phyloP scores from a whole-genome alignment of 2,113 vertebrate species.

The Prolemur simus region DNA sequence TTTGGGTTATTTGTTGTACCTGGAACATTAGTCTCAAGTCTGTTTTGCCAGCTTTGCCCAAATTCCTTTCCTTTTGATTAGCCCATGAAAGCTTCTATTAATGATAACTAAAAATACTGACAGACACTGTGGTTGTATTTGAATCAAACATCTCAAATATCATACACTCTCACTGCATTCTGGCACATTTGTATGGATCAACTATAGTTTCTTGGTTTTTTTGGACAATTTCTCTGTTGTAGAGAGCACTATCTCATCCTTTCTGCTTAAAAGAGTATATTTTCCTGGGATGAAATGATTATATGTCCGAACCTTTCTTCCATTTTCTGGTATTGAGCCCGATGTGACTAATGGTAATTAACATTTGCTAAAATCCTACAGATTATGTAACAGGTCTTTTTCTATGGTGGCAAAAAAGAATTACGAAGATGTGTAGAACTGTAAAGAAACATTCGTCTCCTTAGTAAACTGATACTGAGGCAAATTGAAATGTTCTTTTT shows the following conservation, averaged over 20 bases:
- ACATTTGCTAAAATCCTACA: neutral
- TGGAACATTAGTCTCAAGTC: neutral
- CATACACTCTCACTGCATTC: neutral
- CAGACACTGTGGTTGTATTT: neutral
- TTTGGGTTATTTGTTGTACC: neutral
- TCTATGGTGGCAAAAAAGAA: neutral
- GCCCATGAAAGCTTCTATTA: neutral
- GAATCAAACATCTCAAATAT: neutral
- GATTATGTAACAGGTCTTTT: neutral
- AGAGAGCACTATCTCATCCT: neutral
- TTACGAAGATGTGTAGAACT: neutral
- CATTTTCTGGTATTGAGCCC: neutral
- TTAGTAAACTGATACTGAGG: neutral
- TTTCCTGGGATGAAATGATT: neutral
- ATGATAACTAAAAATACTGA: neutral
- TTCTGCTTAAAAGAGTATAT: neutral
- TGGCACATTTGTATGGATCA: neutral
- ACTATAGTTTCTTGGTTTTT: neutral
- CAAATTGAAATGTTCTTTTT: neutral
- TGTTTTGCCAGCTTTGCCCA: neutral
- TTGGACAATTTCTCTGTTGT: neutral
- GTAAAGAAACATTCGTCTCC: neutral
- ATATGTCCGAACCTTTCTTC: neutral
- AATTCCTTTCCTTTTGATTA: neutral
- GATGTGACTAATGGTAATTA: neutral